Evolutionary conservation across 2,888 invertebrate genomes (phyloP).

Genomic region (Euproctis similis): DNA sequence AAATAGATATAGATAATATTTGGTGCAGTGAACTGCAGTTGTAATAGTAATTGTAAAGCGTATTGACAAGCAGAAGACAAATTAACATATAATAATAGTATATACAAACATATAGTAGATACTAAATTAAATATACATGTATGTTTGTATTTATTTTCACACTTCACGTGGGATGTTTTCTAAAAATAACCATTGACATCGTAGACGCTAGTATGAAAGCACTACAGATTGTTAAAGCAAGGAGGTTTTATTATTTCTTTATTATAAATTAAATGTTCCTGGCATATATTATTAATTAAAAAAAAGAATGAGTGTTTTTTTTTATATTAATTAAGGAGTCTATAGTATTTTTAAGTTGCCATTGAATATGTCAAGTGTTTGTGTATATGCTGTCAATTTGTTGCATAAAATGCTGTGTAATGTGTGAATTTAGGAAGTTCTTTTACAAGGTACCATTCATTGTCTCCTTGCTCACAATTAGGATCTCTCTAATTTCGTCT

Average conservation of each 20-base stretch:
- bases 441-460: conserved; percentile 47
- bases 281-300: too few relatives aligned
- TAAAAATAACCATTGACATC: conserved; percentile 60
- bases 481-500: too few relatives aligned
- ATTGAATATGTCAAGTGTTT: conserved; percentile 32
- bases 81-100: conserved; percentile 1
- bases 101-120: conserved; percentile 9
- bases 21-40: too few relatives aligned
- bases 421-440: conserved; percentile 50
- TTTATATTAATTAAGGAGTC: neutral
- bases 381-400: conserved; percentile 11
- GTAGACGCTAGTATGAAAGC: conserved; percentile 23
- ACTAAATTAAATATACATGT: conserved; percentile 19
- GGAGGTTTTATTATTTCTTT: conserved; percentile 11
- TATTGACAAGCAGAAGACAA: too few relatives aligned
- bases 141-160: conserved; percentile 34
- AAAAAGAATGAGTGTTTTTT: neutral
- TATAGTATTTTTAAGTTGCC: conserved; percentile 10
- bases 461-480: too few relatives aligned
- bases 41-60: too few relatives aligned
- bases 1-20: too few relatives aligned
- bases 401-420: conserved; percentile 33
- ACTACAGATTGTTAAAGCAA: conserved; percentile 14
- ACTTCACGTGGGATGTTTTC: conserved; percentile 57
- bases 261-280: neutral